Evolutionary conservation across 2,888 invertebrate genomes (phyloP), one percentile per base, ranked within the genome.

Genomic region (Sympetrum striolatum): DNA sequence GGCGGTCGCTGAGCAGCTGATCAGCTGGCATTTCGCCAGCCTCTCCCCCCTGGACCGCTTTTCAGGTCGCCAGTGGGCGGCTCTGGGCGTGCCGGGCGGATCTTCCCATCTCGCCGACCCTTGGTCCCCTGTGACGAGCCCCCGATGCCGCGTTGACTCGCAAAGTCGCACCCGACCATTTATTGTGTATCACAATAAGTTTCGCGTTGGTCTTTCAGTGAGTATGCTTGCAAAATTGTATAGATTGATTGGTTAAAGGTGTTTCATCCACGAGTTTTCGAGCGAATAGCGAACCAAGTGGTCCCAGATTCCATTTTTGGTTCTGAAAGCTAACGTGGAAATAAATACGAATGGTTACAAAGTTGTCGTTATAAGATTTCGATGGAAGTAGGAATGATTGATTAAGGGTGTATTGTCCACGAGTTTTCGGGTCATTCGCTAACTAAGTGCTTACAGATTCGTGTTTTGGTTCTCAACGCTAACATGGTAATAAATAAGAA

Each of bases 1-100:
- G 58, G 35, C 82, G 82, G 82, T 37, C 60, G 86, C 86, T 12
- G 37, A 60, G 35, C 86, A 86, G 86, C 86, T 64, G 64, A 86
- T 86, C 60, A n/a, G 18, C n/a, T 60, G 86, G 86, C 86, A 64
- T 12, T 3, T 10, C 22, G 37, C 86, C 86, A 82, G 58, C 53
- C 82, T 18, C 48, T 4, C 25, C 48, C 53, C 25, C n/a, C 6
- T 35, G 53, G 3, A 48, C 81, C 81, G 22, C 39, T 37, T 58
- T 58, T 15, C 10, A 22, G 22, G n/a, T 22, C 2, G 25, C n/a
- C 64, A n/a, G 64, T 64, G 64, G 73, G 31, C 73, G 73, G 25
- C 31, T 8, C 31, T 31, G 73, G 73, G 73, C 31, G 73, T 73
- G 73, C 31, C 73, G 73, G 25, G 60, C 60, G 60, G 60, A n/a